These are phyloP conservation scores for Prosapia bicincta DNA, from an alignment of 2,888 invertebrate genomes.

Conservation along the genomic window DNA sequence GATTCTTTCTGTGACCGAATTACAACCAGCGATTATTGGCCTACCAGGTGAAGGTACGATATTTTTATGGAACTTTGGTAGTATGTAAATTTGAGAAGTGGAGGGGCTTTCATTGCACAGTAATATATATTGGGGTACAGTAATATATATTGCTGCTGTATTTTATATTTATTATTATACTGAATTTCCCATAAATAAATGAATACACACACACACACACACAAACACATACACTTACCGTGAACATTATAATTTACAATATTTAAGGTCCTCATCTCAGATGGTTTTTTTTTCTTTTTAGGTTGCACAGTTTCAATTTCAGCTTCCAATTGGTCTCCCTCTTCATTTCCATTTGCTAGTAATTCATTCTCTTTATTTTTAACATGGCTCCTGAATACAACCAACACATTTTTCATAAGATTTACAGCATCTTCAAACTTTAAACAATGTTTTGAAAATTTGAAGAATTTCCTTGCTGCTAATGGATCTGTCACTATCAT, in stretches of 20 bases:
- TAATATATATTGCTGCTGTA: too few relatives aligned
- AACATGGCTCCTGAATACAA: constrained; percentile 13
- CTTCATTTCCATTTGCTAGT: neutral
- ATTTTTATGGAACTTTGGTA: too few relatives aligned
- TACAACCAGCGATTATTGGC: too few relatives aligned
- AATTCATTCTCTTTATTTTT: constrained; percentile 12
- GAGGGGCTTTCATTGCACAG: too few relatives aligned
- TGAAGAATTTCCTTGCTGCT: constrained; percentile 37
- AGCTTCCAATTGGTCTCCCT: neutral
- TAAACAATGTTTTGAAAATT: constrained; percentile 31
- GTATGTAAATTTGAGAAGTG: too few relatives aligned
- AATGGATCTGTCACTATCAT: constrained; percentile 34
- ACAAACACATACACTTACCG: too few relatives aligned
- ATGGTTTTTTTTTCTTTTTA: neutral
- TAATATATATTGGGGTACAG: too few relatives aligned
- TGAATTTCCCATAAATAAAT: too few relatives aligned
- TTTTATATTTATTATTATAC: too few relatives aligned
- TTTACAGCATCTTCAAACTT: constrained; percentile 52
- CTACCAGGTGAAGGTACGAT: too few relatives aligned
- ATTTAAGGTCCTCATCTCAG: neutral
- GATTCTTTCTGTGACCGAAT: too few relatives aligned
- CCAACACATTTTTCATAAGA: constrained; percentile 37
- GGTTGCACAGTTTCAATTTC: neutral
- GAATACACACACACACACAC: too few relatives aligned
- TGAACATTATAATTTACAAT: neutral